These are phyloP conservation scores for Intellagama lesueurii DNA, from an alignment of 2,797 vertebrate genomes.

Conservation along the genomic window DNA sequence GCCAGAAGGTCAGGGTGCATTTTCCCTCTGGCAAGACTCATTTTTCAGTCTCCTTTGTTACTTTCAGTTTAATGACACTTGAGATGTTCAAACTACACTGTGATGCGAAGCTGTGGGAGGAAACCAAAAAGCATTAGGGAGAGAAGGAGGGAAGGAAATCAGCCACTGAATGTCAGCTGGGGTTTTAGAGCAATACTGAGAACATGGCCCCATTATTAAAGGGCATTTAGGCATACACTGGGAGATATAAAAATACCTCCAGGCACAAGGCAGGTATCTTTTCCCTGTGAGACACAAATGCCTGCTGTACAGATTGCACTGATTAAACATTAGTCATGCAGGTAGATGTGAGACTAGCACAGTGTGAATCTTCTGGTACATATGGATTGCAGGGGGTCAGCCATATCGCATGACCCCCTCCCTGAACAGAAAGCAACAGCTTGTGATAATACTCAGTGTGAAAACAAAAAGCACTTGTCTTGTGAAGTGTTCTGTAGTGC, in stretches of 20 bases:
- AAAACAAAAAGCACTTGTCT: neutral
- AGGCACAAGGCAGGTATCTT: neutral
- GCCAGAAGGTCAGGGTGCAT: neutral
- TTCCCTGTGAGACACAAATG: neutral
- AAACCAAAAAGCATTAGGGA: neutral
- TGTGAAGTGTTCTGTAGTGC: no score
- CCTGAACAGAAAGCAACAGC: neutral
- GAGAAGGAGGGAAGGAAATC: neutral
- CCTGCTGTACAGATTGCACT: neutral
- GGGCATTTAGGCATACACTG: neutral
- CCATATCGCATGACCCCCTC: neutral
- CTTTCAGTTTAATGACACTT: slow-evolving; percentile 8
- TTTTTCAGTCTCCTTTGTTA: slow-evolving; percentile 24
- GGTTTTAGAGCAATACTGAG: neutral
- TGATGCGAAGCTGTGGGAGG: neutral
- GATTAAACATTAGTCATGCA: neutral
- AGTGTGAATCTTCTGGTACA: neutral
- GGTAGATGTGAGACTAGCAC: neutral
- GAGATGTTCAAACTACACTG: slow-evolving; percentile 14
- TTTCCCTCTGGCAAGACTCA: neutral
- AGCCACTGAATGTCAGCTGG: neutral
- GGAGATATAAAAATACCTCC: neutral
- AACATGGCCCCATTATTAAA: neutral
- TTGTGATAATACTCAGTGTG: neutral
- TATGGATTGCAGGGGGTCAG: neutral